Conservation (phyloP, 2,888 invertebrate genomes). For the Tupiocoris notatus region DNA sequence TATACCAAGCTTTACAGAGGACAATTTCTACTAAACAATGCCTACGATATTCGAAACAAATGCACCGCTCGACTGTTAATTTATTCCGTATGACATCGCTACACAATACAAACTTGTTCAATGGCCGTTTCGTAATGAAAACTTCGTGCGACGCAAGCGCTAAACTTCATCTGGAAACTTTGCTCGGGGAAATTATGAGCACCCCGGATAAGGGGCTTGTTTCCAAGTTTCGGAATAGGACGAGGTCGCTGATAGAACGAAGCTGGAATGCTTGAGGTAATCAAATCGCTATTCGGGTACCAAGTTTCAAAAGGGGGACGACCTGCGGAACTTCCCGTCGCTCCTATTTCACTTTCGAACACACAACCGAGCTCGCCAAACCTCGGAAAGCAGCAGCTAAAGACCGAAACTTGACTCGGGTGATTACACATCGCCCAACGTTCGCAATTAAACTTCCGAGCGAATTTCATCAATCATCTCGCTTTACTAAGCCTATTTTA, state of each 20-base stretch:
- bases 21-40: too few species aligned
- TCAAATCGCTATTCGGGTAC: background rate
- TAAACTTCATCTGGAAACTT: background rate
- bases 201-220: background rate
- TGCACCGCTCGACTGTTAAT: too few species aligned
- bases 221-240: background rate
- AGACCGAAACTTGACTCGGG: background rate
- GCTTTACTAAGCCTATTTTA: background rate
- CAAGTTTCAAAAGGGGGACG: background rate
- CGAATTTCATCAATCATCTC: background rate
- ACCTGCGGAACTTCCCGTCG: background rate
- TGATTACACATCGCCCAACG: background rate
- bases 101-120: too few species aligned
- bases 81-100: too few species aligned
- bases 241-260: background rate
- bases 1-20: too few species aligned
- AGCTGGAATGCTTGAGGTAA: background rate
- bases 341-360: background rate
- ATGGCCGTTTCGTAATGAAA: background rate
- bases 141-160: background rate
- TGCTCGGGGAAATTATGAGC: background rate
- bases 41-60: too few species aligned
- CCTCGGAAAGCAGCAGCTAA: background rate
- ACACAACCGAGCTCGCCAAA: background rate
- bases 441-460: background rate